Evolutionary conservation across 1,140 invertebrate genomes (phyloP), one percentile per base, ranked within the genome.

Genomic region (Drosophila ercepeae): DNA sequence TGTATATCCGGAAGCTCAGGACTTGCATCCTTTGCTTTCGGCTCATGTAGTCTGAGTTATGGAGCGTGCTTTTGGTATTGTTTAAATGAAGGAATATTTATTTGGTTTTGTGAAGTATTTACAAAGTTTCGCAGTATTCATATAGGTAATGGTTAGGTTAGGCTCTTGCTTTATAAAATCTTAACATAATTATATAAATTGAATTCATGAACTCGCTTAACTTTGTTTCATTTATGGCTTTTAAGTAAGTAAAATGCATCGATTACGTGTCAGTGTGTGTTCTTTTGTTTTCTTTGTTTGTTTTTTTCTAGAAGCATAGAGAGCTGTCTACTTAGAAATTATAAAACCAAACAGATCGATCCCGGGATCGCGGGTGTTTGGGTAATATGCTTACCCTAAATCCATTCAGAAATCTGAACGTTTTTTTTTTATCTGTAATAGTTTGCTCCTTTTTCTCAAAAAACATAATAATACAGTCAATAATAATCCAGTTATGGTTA

Each of bases 171-270:
- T 89, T 89, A 83, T 89, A 89, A 89, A 89, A 89, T 84, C 83
- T 89, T 89, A 89, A 89, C 83, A 78, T 89, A 89, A 89, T 75
- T 89, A 89, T 89, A 68, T 68, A 83, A 83, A 72, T 88, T 82
- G 74, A 71, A 78, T 78, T 70, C 61, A 67, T 73, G 76, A 67
- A 52, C 16, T 65, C 39, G 60, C 61, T 63, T 74, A 45, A 75
- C 55, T 55, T 71, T 68, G 65, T 61, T 53, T 57, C 16, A 46
- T 61, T 64, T 29, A 41, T 52, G 42, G 60, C 45, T 45, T 57
- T 63, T 52, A 49, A 52, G 59, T 53, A 86, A 86, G 76, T 86
- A 81, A 84, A 84, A 84, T 84, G 81, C 81, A 84, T 68, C 74
- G 81, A 84, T 84, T 84, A 79, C 65, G 79, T 84, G 67, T 52